Base-by-base conservation (phyloP, 1,140 invertebrate genomes). In the Helicoverpa zea region DNA sequence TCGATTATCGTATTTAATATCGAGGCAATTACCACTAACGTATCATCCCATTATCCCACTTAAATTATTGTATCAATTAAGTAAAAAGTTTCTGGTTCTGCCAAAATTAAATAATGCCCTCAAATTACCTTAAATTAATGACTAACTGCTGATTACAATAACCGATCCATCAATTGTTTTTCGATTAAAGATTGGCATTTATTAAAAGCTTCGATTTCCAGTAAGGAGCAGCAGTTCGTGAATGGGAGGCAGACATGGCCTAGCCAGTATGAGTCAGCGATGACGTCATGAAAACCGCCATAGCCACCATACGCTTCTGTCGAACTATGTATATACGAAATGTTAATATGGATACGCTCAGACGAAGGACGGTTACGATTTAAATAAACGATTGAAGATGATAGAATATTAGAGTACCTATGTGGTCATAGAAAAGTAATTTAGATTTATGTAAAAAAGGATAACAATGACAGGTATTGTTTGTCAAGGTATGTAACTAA, bases 211-310 rank as follows among this genome's bases (percentile, higher is more conserved):
- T 66, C 52, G 66, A 54, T 35, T 3, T 30, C 54, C 35, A 56
- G 35, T 58, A 78, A 78, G 64, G 58, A 63, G n/a, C n/a, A n/a
- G n/a, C n/a, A n/a, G 11, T 61, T 77, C 68, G 66, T 85, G 83
- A 81, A 86, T 84, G 81, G 80, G 64, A 68, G 58, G 51, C 78
- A 84, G 72, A 81, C 84, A 66, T 66, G 80, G 84, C 80, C 80
- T 76, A 63, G 74, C 58, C 43, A 7, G 12, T 14, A 80, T 86
- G 84, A 86, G 64, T 86, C 85, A 86, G 29, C 64, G 63, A 76
- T 85, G 81, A 74, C 79, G 81, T 83, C 81, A 85, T 58, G 63
- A 2, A 18, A 72, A 66, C 64, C 72, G 63, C 49, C 78, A 83
- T 58, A 63, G 52, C 43, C 78, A 82, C 74, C 74, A 63, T 77